Evolutionary conservation across 1,140 invertebrate species (phyloP), one percentile per base, ranked within the genome.

Genomic region (Cecropterus lyciades): DNA sequence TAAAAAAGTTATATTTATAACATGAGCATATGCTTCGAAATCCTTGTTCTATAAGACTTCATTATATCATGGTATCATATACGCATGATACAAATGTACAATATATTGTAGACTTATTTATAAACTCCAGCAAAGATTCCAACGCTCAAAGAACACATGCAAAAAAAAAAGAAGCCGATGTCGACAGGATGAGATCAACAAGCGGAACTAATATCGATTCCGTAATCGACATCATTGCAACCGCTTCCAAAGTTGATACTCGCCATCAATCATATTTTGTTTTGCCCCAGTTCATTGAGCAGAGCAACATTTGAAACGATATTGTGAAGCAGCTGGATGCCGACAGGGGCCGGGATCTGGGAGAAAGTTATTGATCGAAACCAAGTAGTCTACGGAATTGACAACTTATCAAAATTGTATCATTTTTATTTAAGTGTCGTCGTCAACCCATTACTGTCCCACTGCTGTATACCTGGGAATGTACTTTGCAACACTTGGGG

Each of bases 181-280:
- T 11, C 14, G 42, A 48, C 20, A 60, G 15, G 4, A 30, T 46
- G 43, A 24, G 27, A 59, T 33, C 43, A 48, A 59, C 42, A 59
- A 59, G 43, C 56, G 43, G 43, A 59, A 60, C 56, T 59, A 20
- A 17, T 48, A 30, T 60, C 20, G 42, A 59, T 24, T 46, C 43
- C n/a, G 43, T 59, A 46, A 48, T 59, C 43, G 56, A 46, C 24
- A 30, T 20, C 20, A 57, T 46, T 33, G 27, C 43, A 48, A 59
- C 40, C 15, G 45, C 24, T 59, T 59, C 46, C 9, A 59, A 6
- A 20, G 11, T 33, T 24, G 42, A 59, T 59, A 37, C 15, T 37
- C 30, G 9, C 37, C 53, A 56, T 56, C 45, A 62, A 51, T 51
- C 59, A 62, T 37, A 49, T 62, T 51, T 60, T 49, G 27, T 62